phyloP scores from a whole-genome alignment of 2,888 invertebrate species.

The Nemapogon koenigi region DNA sequence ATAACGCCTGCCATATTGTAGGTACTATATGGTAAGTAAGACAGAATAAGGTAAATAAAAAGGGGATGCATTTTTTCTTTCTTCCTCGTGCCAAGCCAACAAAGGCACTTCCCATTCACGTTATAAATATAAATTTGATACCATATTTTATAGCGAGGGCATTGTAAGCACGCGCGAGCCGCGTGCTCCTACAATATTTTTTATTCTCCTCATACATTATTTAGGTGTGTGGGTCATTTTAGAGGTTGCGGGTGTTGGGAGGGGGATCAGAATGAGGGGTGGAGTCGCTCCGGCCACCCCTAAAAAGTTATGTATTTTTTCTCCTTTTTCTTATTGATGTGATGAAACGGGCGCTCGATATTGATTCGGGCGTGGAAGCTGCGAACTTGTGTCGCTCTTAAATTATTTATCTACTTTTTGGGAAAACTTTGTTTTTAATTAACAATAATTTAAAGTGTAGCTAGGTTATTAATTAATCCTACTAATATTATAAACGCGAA shows the following conservation, averaged over 20 bases:
- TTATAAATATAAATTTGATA: slow-evolving; percentile 51
- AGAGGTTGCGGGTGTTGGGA: slow-evolving; percentile 17
- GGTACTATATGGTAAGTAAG: no score
- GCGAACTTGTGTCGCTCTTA: no score
- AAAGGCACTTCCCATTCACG: slow-evolving; percentile 44
- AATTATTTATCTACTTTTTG: no score
- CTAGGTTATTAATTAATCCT: no score
- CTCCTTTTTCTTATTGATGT: slow-evolving; percentile 60
- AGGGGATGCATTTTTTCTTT: slow-evolving; percentile 29
- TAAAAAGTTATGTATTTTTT: slow-evolving; percentile 66
- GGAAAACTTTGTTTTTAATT: no score
- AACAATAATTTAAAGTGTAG: no score
- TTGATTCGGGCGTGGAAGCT: slow-evolving; percentile 47
- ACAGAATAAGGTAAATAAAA: no score
- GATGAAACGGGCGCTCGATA: slow-evolving; percentile 54
- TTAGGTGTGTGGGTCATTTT: slow-evolving; percentile 25
- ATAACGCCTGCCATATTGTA: no score
- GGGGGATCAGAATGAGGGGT: slow-evolving; percentile 24
- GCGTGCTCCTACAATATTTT: slow-evolving; percentile 31
- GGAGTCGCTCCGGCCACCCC: slow-evolving; percentile 41
- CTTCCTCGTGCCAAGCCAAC: slow-evolving; percentile 41
- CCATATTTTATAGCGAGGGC: slow-evolving; percentile 43
- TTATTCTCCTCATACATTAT: slow-evolving; percentile 35
- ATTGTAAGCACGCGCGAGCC: slow-evolving; percentile 50
- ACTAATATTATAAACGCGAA: no score